A percentile compares a stretch with the other conserved stretches of the same genome.
Conservation (phyloP, 1,140 invertebrate species). For the Sinonovacula constricta region DNA sequence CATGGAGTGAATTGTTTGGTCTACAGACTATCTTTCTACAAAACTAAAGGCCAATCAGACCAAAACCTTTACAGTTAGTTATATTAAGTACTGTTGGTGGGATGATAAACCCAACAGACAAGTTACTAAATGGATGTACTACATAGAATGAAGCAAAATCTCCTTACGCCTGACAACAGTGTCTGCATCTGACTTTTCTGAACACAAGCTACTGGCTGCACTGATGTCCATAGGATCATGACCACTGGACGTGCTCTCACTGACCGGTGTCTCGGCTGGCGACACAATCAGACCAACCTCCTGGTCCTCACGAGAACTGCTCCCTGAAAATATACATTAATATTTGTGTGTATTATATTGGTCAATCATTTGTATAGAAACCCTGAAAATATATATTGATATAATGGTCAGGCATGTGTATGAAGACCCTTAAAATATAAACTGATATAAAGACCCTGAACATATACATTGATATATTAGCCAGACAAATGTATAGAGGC, state of each 20-base stretch:
- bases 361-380: too few species aligned
- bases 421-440: too few species aligned
- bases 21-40: neutral
- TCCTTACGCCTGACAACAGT: constrained; percentile 51
- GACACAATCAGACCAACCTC: constrained; percentile 66
- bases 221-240: constrained; percentile 49
- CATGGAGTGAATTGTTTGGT: neutral
- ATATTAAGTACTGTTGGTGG: neutral
- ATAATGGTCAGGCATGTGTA: too few species aligned
- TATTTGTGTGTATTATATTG: too few species aligned
- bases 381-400: too few species aligned
- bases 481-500: too few species aligned
- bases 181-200: constrained; percentile 54
- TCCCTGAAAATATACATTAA: too few species aligned
- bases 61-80: neutral
- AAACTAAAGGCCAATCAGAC: neutral
- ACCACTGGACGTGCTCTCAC: constrained; percentile 19
- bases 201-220: constrained; percentile 51
- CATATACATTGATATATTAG: too few species aligned
- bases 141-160: neutral
- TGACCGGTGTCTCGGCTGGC: constrained; percentile 55
- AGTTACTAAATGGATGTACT: neutral
- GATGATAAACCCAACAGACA: too few species aligned
- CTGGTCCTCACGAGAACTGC: constrained; percentile 62
- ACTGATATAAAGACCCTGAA: too few species aligned